Base-by-base conservation (phyloP, 2,888 invertebrate genomes). In the Stenchaetothrips biformis region DNA sequence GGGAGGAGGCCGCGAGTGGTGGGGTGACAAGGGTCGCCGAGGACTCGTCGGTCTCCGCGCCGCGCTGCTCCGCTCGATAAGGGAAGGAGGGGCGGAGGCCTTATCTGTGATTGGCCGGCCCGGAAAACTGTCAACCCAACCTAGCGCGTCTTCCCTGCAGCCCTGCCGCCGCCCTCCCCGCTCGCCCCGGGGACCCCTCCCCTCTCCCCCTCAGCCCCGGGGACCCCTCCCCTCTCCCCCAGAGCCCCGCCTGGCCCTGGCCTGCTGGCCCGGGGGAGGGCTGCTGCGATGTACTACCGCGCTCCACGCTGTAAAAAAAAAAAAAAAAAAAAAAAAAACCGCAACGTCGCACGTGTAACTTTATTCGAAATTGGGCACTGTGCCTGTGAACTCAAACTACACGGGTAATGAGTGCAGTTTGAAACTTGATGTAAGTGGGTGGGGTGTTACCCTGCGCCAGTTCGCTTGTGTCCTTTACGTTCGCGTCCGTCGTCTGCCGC, bases 111-210 rank as follows among this genome's bases (percentile, higher is more conserved):
- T 74, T 74, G 67, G 67, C 67, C 67, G 67, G 67, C 67, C 67
- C 67, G 67, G 67, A 74, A 74, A 74, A 74, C 67, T 74, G 67
- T 74, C 67, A 74, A 74, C 67, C 67, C 67, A 74, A 74, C 67
- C 67, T 74, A 25, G 67, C 21, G 67, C 21, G 67, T 74, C 59
- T 16, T 59, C 37, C 37, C 37, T 37, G 37, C 37, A 37, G 37
- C 37, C 37, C n/a, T n/a, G n/a, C n/a, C 1, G 37, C 37, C 37
- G 59, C 59, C 67, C 7, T 74, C 67, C 25, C 37, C 67, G n/a
- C 21, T 59, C 67, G 25, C 67, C 25, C 67, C 67, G 21, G 67
- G 37, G 37, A 2, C 37, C 21, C 18, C 53, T 53, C 53, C 53
- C 53, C 53, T 37, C 37, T 4, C 1, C 37, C 37, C 37, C 37